A percentile compares a stretch with the other conserved stretches of the same genome.
Conservation (phyloP, 2,113 vertebrate species). For the Menidia beryllina region DNA sequence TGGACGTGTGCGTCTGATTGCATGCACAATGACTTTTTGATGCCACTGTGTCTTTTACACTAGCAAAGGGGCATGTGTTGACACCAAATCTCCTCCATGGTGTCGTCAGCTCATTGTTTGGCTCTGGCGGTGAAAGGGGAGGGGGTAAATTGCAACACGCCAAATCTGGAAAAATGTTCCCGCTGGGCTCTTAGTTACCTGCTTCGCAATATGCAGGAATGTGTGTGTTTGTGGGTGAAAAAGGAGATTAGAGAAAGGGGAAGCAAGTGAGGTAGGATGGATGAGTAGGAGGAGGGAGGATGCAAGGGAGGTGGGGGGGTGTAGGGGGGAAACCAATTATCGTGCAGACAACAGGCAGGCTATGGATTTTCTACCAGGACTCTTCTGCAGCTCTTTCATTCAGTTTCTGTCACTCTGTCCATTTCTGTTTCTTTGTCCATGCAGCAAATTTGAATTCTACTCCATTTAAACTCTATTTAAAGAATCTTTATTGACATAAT, state of each 20-base stretch:
- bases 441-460: constrained; percentile 42
- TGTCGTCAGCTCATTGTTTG: constrained; percentile 36
- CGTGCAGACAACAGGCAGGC: constrained; percentile 70
- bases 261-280: constrained; percentile 27
- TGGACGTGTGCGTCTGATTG: constrained; percentile 26
- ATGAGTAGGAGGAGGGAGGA: constrained; percentile 39
- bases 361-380: constrained; percentile 76
- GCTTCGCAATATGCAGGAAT: constrained; percentile 13
- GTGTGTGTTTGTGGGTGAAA: constrained; percentile 12
- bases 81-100: constrained; percentile 21
- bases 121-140: constrained; percentile 39
- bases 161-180: constrained; percentile 11
- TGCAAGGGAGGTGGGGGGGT: constrained; percentile 21
- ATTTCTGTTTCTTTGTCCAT: constrained; percentile 34
- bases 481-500: constrained; percentile 36
- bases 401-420: constrained; percentile 37
- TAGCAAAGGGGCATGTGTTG: constrained; percentile 32
- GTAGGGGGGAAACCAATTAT: constrained; percentile 75
- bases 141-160: constrained; percentile 1
- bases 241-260: constrained; percentile 15
- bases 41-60: constrained; percentile 12
- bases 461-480: constrained; percentile 7
- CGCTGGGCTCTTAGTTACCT: constrained; percentile 44
- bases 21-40: constrained; percentile 34
- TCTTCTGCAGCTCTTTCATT: constrained; percentile 56